Base-by-base conservation (phyloP, 2,797 vertebrate species). In the Moxostoma hubbsi region DNA sequence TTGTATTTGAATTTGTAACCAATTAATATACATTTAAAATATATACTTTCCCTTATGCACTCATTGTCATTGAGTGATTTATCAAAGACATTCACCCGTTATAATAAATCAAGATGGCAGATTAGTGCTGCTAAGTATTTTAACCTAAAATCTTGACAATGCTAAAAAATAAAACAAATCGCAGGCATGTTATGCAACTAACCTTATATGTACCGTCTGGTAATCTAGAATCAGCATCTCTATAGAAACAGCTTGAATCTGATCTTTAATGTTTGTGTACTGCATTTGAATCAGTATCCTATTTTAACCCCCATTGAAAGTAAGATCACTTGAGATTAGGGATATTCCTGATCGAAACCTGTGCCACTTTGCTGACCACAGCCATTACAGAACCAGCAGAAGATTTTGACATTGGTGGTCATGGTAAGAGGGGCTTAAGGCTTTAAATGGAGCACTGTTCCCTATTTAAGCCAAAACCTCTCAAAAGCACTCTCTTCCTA, bases 401-500 rank as follows among this genome's bases (percentile, higher is more conserved):
- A 12, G 24, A 13, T 62, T 62, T 61, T 11, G 24, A 36, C 18
- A 3, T 10, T 24, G 9, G 11, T 24, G 16, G 4, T 36, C 36
- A 36, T 86, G 87, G 75, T 6, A 57, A 16, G 9, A 49, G 5
- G 8, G 13, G 9, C 45, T 51, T 11, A 9, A 18, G 36, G 49
- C 11, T 18, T 55, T 81, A 75, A 46, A 83, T 71, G 76, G 79
- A 76, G 79, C 82, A 46, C 12, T 55, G 63, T 53, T 63, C 67
- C 62, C 62, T 69, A 75, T 89, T 79, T 82, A 88, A 83, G 73
- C 85, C 82, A 82, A 91, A 90, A 92, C 92, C 90, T 91, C 77
- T 16, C 16, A 45, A 79, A 64, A 81, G 82, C 87, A 77, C 85
- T 87, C 80, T 91, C 91, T 93, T 93, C 92, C 92, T 93, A 92